These are phyloP conservation scores for Ips nitidus DNA, from an alignment of 1,140 invertebrate genomes.

Conservation along the genomic window DNA sequence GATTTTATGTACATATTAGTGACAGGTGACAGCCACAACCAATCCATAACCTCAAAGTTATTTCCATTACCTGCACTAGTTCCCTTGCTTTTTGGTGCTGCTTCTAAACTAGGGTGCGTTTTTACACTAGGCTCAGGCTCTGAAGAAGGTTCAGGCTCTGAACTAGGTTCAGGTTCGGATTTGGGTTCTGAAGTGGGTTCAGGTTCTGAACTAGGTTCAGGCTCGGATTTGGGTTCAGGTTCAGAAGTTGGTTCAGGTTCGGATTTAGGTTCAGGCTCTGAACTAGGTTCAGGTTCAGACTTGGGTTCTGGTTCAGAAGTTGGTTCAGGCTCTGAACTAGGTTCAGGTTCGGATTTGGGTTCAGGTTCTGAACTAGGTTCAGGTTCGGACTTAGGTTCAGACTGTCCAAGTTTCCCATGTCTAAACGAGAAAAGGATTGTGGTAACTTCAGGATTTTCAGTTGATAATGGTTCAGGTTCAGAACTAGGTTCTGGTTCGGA, in stretches of 20 bases:
- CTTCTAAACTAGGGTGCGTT: conserved; percentile 48
- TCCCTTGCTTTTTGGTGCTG: conserved; percentile 42
- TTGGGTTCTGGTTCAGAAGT: conserved; percentile 54
- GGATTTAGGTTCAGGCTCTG: conserved; percentile 48
- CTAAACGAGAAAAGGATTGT: conserved; percentile 28
- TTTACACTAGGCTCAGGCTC: conserved; percentile 47
- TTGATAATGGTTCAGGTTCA: conserved; percentile 48
- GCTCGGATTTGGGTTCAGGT: conserved; percentile 51
- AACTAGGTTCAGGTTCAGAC: conserved; percentile 50
- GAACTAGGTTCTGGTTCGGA: conserved; percentile 51
- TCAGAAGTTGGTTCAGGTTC: conserved; percentile 50
- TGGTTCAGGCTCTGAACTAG: conserved; percentile 48
- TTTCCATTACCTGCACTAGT: conserved; percentile 37
- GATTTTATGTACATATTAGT: too few species aligned
- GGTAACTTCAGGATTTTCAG: conserved; percentile 49
- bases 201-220: conserved; percentile 51
- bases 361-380: conserved; percentile 51
- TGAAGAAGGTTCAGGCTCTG: conserved; percentile 51
- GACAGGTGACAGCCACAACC: too few species aligned
- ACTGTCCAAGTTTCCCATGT: conserved; percentile 29
- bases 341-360: conserved; percentile 52
- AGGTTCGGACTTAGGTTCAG: conserved; percentile 50
- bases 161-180: conserved; percentile 52
- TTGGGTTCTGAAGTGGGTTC: conserved; percentile 54
- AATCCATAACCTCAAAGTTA: not conserved